Conservation (phyloP, 2,113 vertebrate species). For the Seriola dumerili region DNA sequence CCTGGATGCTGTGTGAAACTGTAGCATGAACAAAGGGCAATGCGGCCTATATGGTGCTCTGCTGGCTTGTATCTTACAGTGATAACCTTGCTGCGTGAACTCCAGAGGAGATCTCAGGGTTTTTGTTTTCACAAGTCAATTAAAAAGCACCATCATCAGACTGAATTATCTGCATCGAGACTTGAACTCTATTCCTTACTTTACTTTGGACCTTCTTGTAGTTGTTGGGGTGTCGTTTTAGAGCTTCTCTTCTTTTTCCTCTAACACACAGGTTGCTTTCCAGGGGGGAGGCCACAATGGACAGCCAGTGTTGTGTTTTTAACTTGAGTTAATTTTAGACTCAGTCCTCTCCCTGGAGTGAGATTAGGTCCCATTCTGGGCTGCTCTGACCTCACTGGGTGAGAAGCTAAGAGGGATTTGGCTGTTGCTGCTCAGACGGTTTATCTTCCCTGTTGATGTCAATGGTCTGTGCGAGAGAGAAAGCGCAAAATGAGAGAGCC, state of each 20-base stretch:
- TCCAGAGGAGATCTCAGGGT: background rate
- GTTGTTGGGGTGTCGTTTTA: slow-evolving; percentile 6
- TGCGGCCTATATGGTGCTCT: background rate
- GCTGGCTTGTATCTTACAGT: background rate
- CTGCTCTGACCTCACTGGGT: slow-evolving; percentile 78
- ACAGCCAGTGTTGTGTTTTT: slow-evolving; percentile 66
- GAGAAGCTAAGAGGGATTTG: slow-evolving; percentile 83
- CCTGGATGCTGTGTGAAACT: background rate
- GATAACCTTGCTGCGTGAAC: background rate
- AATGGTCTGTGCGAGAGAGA: slow-evolving; percentile 51
- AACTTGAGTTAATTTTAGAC: slow-evolving; percentile 80
- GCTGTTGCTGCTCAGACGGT: slow-evolving; percentile 74
- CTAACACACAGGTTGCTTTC: slow-evolving; percentile 33
- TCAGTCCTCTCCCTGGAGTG: slow-evolving; percentile 62
- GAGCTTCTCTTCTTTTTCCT: slow-evolving; percentile 13
- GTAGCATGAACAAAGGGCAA: background rate
- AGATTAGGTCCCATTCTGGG: slow-evolving; percentile 80
- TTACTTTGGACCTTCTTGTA: background rate
- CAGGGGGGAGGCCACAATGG: slow-evolving; percentile 14
- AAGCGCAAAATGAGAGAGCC: slow-evolving; percentile 18
- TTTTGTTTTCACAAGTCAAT: background rate
- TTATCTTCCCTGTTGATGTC: slow-evolving; percentile 75
- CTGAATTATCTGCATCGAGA: background rate
- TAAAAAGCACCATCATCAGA: background rate
- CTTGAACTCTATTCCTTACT: background rate